Conservation (phyloP, 2,113 vertebrate species). For the Okapia johnstoni region DNA sequence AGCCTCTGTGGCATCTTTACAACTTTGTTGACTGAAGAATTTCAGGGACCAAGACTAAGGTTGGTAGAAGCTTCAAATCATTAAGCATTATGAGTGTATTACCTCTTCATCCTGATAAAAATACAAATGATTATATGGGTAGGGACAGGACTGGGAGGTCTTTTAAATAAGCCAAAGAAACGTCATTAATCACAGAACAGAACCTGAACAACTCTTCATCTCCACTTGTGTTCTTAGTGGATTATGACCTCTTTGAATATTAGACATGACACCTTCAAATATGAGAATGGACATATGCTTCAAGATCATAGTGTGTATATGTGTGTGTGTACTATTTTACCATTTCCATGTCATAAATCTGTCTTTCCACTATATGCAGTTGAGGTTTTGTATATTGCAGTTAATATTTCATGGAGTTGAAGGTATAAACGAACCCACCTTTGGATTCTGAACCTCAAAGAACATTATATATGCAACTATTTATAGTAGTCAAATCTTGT, state of each 20-base stretch:
- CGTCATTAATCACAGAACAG: background rate
- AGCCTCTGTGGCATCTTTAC: background rate
- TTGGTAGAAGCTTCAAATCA: background rate
- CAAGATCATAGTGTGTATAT: background rate
- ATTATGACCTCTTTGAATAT: background rate
- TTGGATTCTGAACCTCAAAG: background rate
- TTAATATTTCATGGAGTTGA: background rate
- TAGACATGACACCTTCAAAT: background rate
- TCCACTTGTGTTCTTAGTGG: background rate
- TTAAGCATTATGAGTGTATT: background rate
- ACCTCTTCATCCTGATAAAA: background rate
- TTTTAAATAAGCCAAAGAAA: background rate
- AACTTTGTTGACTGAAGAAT: background rate
- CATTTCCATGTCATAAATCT: background rate
- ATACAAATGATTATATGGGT: background rate
- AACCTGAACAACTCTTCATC: background rate
- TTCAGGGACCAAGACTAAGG: background rate
- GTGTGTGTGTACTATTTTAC: background rate
- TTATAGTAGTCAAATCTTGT: background rate
- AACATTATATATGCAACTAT: background rate
- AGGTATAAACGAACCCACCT: background rate
- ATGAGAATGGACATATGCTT: background rate
- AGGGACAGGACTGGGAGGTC: background rate
- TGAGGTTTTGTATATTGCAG: background rate
- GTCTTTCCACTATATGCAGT: background rate